A percentile compares a stretch with the other conserved stretches of the same genome.
phyloP scores from a whole-genome alignment of 1,140 invertebrate species.

The Drosophila erecta region DNA sequence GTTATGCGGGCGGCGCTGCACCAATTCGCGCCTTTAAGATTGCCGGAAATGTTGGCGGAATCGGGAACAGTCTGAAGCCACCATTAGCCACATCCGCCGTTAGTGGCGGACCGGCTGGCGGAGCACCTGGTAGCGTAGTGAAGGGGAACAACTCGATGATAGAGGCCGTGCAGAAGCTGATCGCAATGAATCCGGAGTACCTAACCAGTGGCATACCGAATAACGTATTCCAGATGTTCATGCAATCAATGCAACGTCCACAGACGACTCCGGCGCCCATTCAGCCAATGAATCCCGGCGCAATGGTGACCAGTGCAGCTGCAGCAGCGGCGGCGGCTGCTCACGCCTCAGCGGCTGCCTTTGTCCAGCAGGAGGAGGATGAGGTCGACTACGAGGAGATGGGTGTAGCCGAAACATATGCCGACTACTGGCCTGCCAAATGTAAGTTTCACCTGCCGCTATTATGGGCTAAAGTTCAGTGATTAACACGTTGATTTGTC shows the following conservation, averaged over 20 bases:
- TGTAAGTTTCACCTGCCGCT: slow-evolving; percentile 85
- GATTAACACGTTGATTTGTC: not conserved
- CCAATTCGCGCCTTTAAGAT: slow-evolving; percentile 47
- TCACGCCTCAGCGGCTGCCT: slow-evolving; percentile 35
- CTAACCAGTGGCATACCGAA: slow-evolving; percentile 84
- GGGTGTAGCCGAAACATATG: slow-evolving; percentile 98
- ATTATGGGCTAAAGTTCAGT: too few species aligned
- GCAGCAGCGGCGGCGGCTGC: slow-evolving; percentile 23
- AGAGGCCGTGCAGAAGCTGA: slow-evolving; percentile 81
- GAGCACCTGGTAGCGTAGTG: slow-evolving; percentile 27
- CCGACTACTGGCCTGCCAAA: slow-evolving; percentile 99
- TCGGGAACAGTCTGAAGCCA: slow-evolving; percentile 1
- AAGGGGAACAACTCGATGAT: slow-evolving; percentile 78
- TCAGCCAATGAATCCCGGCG: not conserved
- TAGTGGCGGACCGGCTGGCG: not conserved
- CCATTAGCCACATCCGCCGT: slow-evolving; percentile 6
- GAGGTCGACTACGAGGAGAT: slow-evolving; percentile 98
- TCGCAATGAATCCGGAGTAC: slow-evolving; percentile 80
- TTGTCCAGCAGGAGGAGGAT: slow-evolving; percentile 88
- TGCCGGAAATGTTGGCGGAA: not conserved
- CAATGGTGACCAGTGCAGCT: slow-evolving; percentile 14
- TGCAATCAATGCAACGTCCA: slow-evolving; percentile 61
- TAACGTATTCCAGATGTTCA: slow-evolving; percentile 84
- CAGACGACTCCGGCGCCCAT: not conserved
- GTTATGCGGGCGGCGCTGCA: slow-evolving; percentile 37